Base-by-base conservation (phyloP, 2,888 invertebrate species). In the Torymus texanus region DNA sequence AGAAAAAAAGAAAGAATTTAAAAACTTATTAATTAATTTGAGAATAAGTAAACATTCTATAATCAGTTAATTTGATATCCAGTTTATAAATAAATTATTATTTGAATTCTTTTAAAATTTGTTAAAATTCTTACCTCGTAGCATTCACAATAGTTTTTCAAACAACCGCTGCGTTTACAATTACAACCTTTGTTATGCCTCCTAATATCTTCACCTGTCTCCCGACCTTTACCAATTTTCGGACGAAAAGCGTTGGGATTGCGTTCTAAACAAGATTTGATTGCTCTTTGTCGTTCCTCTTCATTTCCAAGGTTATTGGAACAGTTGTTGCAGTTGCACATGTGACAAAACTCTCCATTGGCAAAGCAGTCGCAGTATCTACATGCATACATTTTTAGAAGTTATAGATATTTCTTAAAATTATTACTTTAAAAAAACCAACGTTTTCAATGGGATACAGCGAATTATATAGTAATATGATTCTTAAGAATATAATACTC, bases 111-210 rank as follows among this genome's bases (percentile, higher is more conserved):
- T 68, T 41, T 78, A 71, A 61, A 68, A 78, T 41, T 41, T 41
- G 8, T 41, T 8, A 5, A 41, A 41, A 41, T 41, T 41, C 63
- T 78, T 84, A 96, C 97, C 94, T 99, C 99, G 87, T 98, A 99
- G 90, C 99, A 99, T 92, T 99, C 99, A 91, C 99, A 99, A 91
- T 99, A 99, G 91, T 99, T 99, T 91, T 99, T 99, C 84, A 99
- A 92, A 91, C 99, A 99, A 1, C 98, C 98, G 58, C 98, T 98
- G 78, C 98, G 93, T 91, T 99, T 98, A 90, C 99, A 99, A 89
- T 99, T 98, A 90, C 99, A 99, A 0, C 99, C 99, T 91, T 99
- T 99, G 83, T 97, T 98, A 87, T 99, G 99, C 86, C 97, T 92
- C 81, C 99, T 92, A 83, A 93, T 92, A 75, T 94, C 92, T 84